A percentile compares a stretch with the other conserved stretches of the same genome.
These are phyloP conservation scores for Aldabrachelys gigantea DNA, from an alignment of 2,113 vertebrate species.

Conservation along the genomic window DNA sequence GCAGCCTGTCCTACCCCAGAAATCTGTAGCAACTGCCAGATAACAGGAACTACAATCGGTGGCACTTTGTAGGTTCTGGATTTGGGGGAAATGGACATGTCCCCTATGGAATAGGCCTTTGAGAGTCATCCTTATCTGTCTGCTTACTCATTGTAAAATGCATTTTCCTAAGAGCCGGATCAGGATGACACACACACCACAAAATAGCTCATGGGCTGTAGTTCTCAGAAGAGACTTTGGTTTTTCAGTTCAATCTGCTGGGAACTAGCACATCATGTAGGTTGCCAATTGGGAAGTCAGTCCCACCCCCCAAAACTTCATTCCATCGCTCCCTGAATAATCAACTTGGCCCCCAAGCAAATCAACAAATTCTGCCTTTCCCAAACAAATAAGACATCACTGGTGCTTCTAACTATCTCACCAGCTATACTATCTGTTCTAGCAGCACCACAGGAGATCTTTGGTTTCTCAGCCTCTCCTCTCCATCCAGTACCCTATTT, in stretches of 20 bases:
- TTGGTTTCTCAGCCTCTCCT: not conserved
- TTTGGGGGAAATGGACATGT: not conserved
- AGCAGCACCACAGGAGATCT: not conserved
- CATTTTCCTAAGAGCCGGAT: not conserved
- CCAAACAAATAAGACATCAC: not conserved
- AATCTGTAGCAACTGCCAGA: not conserved
- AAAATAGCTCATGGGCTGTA: not conserved
- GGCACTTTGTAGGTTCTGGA: not conserved
- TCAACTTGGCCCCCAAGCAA: not conserved
- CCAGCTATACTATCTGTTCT: not conserved
- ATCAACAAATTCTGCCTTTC: not conserved
- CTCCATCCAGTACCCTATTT: not conserved
- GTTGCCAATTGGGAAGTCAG: not conserved
- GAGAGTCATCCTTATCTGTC: not conserved
- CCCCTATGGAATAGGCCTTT: not conserved
- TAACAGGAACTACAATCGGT: not conserved
- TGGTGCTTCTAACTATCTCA: not conserved
- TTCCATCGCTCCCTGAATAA: not conserved
- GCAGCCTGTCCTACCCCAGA: not conserved
- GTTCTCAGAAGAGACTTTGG: not conserved
- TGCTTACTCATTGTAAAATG: not conserved
- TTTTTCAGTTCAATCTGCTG: not conserved
- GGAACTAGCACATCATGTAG: not conserved
- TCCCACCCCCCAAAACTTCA: not conserved
- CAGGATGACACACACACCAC: not conserved